Conservation (phyloP, 2,888 invertebrate genomes). For the Dasysyrphus albostriatus region DNA sequence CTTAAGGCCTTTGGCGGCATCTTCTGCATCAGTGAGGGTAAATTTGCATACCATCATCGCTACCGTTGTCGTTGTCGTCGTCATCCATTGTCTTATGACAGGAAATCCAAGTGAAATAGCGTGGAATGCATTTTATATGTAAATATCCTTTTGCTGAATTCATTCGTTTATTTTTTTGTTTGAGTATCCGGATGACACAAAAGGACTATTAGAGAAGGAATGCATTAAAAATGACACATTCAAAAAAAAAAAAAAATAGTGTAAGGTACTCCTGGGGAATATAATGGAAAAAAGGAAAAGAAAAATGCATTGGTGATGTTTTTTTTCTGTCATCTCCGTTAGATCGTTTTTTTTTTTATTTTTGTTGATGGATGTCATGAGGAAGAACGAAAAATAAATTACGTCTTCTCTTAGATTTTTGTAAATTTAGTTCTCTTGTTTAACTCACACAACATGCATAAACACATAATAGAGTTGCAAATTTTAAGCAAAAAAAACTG, state of each 20-base stretch:
- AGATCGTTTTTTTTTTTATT: slow-evolving; percentile 16
- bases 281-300: slow-evolving; percentile 59
- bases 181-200: slow-evolving; percentile 32
- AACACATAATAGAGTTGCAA: slow-evolving; percentile 42
- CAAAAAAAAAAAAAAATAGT: slow-evolving; percentile 3
- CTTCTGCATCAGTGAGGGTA: neutral
- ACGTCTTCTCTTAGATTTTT: neutral
- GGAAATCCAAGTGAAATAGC: slow-evolving; percentile 55
- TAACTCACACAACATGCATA: slow-evolving; percentile 36
- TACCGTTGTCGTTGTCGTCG: neutral
- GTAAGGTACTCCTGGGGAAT: neutral
- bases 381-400: slow-evolving; percentile 26
- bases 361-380: slow-evolving; percentile 41
- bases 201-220: slow-evolving; percentile 47
- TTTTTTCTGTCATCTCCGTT: slow-evolving; percentile 1
- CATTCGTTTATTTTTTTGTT: neutral
- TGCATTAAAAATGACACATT: slow-evolving; percentile 61
- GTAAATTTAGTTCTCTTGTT: slow-evolving; percentile 47
- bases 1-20: slow-evolving; percentile 11
- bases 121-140: slow-evolving; percentile 61
- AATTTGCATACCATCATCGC: neutral
- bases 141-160: slow-evolving; percentile 49
- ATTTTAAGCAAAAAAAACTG: neutral
- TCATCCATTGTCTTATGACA: slow-evolving; percentile 11
- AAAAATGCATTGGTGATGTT: slow-evolving; percentile 20